These are phyloP conservation scores for Apis laboriosa DNA, from an alignment of 1,140 invertebrate species.

Conservation along the genomic window DNA sequence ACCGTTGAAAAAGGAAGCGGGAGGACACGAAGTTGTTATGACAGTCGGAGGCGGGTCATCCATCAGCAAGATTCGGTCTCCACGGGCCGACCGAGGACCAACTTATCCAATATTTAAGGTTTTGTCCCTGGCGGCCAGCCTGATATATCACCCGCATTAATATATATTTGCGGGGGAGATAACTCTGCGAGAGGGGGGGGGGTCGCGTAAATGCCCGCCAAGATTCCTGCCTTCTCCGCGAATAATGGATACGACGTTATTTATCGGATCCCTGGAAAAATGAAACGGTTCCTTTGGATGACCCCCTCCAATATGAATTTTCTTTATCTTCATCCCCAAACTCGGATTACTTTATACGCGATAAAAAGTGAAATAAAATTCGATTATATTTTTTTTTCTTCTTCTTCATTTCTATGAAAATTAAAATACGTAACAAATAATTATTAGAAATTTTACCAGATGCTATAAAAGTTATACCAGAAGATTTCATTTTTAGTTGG, in stretches of 20 bases:
- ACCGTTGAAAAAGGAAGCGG: slow-evolving; percentile 28
- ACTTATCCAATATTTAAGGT: slow-evolving; percentile 82
- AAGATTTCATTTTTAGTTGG: too few relatives aligned
- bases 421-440: too few relatives aligned
- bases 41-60: slow-evolving; percentile 79
- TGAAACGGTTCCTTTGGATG: slow-evolving; percentile 39
- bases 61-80: slow-evolving; percentile 80
- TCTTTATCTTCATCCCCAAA: too few relatives aligned
- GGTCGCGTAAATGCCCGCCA: slow-evolving; percentile 50
- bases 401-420: too few relatives aligned
- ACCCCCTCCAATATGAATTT: background rate
- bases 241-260: slow-evolving; percentile 54
- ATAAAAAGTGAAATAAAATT: too few relatives aligned
- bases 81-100: slow-evolving; percentile 73
- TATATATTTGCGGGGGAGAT: slow-evolving; percentile 81
- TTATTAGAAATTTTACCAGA: too few relatives aligned
- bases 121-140: slow-evolving; percentile 79
- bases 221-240: slow-evolving; percentile 50
- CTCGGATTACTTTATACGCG: too few relatives aligned
- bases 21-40: slow-evolving; percentile 76
- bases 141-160: slow-evolving; percentile 82
- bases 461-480: too few relatives aligned
- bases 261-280: slow-evolving; percentile 27
- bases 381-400: too few relatives aligned
- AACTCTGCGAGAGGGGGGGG: slow-evolving; percentile 62